A percentile compares a stretch with the other conserved stretches of the same genome.
Evolutionary conservation across 2,888 invertebrate genomes (phyloP).

Genomic region (Entomobrya multifasciata): DNA sequence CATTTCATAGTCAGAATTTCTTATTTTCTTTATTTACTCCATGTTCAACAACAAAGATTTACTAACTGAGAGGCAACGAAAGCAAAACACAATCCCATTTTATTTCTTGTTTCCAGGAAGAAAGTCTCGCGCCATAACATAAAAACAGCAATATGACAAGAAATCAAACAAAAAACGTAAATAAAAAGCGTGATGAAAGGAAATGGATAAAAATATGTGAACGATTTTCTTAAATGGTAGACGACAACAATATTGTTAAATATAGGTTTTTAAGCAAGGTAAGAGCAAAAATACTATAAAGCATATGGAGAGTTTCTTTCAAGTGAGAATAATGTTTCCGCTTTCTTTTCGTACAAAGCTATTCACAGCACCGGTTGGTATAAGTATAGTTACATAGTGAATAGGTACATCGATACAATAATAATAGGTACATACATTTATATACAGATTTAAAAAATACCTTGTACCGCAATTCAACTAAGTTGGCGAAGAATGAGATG

Average conservation of each 20-base stretch:
- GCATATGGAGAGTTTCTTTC: slow-evolving; percentile 9
- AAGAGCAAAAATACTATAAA: neutral
- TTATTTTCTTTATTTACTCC: neutral
- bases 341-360: neutral
- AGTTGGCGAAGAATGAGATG: slow-evolving; percentile 40
- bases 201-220: neutral
- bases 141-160: neutral
- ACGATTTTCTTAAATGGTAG: too few species aligned
- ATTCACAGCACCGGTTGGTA: neutral
- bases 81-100: too few species aligned
- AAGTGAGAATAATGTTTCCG: slow-evolving; percentile 55
- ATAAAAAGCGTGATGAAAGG: slow-evolving; percentile 9
- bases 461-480: slow-evolving; percentile 29
- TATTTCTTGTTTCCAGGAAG: neutral
- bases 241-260: too few species aligned
- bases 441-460: too few species aligned
- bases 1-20: slow-evolving; percentile 42
- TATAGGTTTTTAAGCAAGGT: too few species aligned
- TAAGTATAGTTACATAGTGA: too few species aligned
- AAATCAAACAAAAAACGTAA: neutral
- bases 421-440: too few species aligned
- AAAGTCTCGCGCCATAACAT: neutral
- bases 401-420: too few species aligned
- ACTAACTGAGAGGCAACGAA: too few species aligned
- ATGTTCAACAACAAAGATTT: neutral